phyloP scores from a whole-genome alignment of 2,888 invertebrate genomes.

The Zootermopsis nevadensis region DNA sequence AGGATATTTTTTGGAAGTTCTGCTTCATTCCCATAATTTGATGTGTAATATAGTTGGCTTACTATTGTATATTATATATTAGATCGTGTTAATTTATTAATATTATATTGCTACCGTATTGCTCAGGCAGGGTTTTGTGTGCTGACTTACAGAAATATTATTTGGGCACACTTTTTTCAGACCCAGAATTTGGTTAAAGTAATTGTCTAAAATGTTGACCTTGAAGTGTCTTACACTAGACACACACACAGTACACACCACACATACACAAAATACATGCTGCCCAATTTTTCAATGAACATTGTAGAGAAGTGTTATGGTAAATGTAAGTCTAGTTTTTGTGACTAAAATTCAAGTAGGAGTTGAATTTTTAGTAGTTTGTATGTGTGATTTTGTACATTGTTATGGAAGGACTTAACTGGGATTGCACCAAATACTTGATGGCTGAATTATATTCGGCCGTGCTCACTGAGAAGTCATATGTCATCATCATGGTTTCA shows the following conservation, averaged over 20 bases:
- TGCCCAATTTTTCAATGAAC: neutral
- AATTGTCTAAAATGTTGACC: constrained; percentile 6
- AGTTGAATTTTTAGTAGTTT: neutral
- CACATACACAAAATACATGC: neutral
- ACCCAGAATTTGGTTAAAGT: neutral
- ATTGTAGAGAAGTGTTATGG: neutral
- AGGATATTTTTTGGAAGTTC: constrained; percentile 2
- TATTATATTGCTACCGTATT: constrained; percentile 17
- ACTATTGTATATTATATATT: constrained; percentile 19
- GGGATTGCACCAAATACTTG: neutral
- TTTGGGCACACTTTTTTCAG: constrained; percentile 11
- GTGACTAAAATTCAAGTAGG: neutral
- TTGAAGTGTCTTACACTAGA: neutral
- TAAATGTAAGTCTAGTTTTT: neutral
- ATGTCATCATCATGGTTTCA: neutral
- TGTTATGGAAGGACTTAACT: neutral
- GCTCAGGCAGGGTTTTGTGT: constrained; percentile 22
- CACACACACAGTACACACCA: neutral
- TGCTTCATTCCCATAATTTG: neutral
- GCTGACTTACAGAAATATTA: neutral
- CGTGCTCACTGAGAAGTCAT: neutral
- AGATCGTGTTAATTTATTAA: constrained; percentile 20
- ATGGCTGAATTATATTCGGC: neutral
- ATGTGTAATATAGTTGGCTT: constrained; percentile 8
- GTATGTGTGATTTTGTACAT: neutral